Evolutionary conservation across 2,888 invertebrate species (phyloP), one percentile per base, ranked within the genome.

Genomic region (Clivina fossor): DNA sequence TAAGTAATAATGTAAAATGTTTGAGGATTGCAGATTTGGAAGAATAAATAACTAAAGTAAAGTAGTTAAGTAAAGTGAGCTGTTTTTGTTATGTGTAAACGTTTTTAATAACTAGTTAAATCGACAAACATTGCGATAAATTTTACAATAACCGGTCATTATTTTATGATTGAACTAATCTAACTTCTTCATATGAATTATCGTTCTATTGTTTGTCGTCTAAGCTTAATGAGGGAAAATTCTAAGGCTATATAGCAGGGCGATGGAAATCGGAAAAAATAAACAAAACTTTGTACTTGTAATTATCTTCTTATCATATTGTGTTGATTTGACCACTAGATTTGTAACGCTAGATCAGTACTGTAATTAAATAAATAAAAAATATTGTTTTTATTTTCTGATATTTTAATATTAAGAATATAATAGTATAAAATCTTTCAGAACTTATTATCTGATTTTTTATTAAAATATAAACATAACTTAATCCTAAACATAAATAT

Each of bases 101-200:
- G 18, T 38, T 44, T 53, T 53, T 53, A 53, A 53, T 44, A 53
- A 53, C 44, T 44, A 41, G 51, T 51, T 51, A 26, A 51, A 51
- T 43, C 43, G 32, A 33, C 51, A 33, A 24, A 13, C 26, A 20
- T 13, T 32, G 13, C 26, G 40, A 40, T 38, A 50, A 53, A 26
- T 26, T 43, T 26, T 26, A 43, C 43, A 43, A 43, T 26, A 53
- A 35, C 53, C 44, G 44, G 44, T 53, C 18, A 53, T 53, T 53
- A 53, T 44, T 18, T 53, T 53, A n/a, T 53, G 53, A 53, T 53
- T 53, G 53, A 53, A 44, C 44, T 44, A 22, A 28, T 37, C n/a
- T 44, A 44, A 40, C 50, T 37, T 43, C 11, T 8, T 13, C 26
- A 11, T 40, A 40, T 50, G 50, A 50, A 37, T 50, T 50, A 50